Conservation (phyloP, 2,113 vertebrate genomes). For the Halcyon malimbica region DNA sequence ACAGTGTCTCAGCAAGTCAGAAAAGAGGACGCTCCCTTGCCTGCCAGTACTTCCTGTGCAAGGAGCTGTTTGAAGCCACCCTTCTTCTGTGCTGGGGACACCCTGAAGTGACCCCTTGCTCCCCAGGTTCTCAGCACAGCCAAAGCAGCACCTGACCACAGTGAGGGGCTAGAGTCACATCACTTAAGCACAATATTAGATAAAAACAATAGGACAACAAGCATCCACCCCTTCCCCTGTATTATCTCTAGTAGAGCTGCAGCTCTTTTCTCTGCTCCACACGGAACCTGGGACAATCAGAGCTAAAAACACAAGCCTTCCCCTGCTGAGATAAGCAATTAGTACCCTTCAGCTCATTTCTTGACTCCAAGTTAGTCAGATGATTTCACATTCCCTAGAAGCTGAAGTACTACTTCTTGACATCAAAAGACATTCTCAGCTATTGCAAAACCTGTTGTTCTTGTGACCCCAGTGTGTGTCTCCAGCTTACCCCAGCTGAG, state of each 20-base stretch:
- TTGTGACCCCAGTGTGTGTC: neutral
- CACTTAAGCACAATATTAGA: neutral
- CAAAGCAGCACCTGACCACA: neutral
- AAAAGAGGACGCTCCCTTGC: accelerated
- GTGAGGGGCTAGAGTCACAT: neutral
- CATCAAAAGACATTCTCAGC: neutral
- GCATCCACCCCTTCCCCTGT: neutral
- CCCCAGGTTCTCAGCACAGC: neutral
- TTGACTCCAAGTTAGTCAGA: neutral
- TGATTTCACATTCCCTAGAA: neutral
- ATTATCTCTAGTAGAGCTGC: neutral
- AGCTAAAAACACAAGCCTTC: neutral
- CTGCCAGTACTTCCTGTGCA: neutral
- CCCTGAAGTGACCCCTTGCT: neutral
- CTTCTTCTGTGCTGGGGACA: too few relatives aligned
- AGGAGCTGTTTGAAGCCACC: neutral
- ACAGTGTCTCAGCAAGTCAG: neutral
- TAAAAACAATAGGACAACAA: neutral
- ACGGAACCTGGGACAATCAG: neutral
- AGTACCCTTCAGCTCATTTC: neutral
- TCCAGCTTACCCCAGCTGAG: neutral
- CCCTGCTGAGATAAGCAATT: neutral
- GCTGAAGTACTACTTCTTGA: neutral
- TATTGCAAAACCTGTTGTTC: neutral
- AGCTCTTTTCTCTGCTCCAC: neutral